Base-by-base conservation (phyloP, 2,888 invertebrate genomes). In the Metopia argyrocephala region DNA sequence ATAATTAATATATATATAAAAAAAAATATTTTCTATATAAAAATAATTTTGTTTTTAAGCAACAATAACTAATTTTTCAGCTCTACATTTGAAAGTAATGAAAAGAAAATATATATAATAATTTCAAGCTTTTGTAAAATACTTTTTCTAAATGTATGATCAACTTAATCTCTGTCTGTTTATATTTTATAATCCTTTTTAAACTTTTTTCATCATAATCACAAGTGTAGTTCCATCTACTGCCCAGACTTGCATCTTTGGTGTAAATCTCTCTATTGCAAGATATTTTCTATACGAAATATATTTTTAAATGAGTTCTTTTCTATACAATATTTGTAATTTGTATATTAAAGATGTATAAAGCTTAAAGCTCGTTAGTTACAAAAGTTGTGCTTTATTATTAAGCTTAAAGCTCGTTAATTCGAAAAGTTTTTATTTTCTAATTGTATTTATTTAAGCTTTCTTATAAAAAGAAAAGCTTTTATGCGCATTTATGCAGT, bases 201-300 rank as follows among this genome's bases (percentile, higher is more conserved):
- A 38, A 38, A 61, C 68, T 50, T 75, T 46, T 9, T 38, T 48
- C 28, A 45, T 27, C 31, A 28, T 38, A 15, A 23, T 7, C 52
- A 5, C 23, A 23, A 50, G 84, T 87, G 88, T 90, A 89, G 84
- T 86, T 89, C 89, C 89, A 89, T 90, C 90, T 89, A 87, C 89
- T 89, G 90, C 88, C 90, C 89, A 90, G 89, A 90, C 89, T 90
- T 90, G 89, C 88, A 89, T 85, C 90, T 90, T 89, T 87, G 74
- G 81, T 81, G 81, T 78, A 66, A 61, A 66, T 70, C 59, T 78
- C 50, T 78, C 50, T 54, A 70, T 78, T 76, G 76, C 81, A 74
- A 70, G 78, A 78, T 56, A 78, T 56, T 71, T 76, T 57, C 9
- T 18, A 45, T 3, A 78, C 28, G 64, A 74, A 38, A 38, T 38